Conservation (phyloP, 2,888 invertebrate species). For the Melieria omissa region DNA sequence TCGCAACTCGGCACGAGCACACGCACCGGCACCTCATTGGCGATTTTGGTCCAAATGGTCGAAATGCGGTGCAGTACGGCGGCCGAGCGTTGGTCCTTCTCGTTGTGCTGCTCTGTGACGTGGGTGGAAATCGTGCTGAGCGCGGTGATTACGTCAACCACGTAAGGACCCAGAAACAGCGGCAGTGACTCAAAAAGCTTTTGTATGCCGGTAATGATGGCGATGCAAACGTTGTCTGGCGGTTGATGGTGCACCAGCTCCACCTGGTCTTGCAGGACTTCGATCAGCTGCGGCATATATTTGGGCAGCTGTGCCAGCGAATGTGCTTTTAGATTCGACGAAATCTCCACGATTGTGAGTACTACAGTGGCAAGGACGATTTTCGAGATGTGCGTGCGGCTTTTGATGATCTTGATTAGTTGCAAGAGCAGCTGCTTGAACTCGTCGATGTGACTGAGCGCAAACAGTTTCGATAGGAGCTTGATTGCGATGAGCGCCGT, state of each 20-base stretch:
- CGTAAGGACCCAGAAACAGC: constrained; percentile 86
- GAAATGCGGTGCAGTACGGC: constrained; percentile 71
- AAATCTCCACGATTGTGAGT: constrained; percentile 75
- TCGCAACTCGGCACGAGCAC: constrained; percentile 81
- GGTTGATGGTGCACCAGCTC: constrained; percentile 57
- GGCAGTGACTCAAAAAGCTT: constrained; percentile 86
- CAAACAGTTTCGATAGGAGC: constrained; percentile 80
- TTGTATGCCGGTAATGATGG: constrained; percentile 78
- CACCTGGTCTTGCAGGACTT: constrained; percentile 76
- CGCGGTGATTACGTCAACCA: constrained; percentile 77
- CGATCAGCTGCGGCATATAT: constrained; percentile 81
- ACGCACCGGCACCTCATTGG: constrained; percentile 76
- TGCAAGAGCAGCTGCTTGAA: constrained; percentile 78
- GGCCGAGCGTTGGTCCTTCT: constrained; percentile 68
- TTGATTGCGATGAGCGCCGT: constrained; percentile 85
- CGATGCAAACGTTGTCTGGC: constrained; percentile 59
- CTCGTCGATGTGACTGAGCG: constrained; percentile 73
- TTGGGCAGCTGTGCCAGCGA: constrained; percentile 79
- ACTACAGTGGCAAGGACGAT: constrained; percentile 77
- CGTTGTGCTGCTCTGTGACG: constrained; percentile 41
- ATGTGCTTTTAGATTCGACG: constrained; percentile 79
- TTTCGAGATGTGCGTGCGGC: constrained; percentile 56
- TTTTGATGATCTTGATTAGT: constrained; percentile 69
- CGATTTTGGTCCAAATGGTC: constrained; percentile 75
- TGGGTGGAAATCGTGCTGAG: constrained; percentile 71